These are phyloP conservation scores for Alcis repandata DNA, from an alignment of 2,888 invertebrate species.

Conservation along the genomic window DNA sequence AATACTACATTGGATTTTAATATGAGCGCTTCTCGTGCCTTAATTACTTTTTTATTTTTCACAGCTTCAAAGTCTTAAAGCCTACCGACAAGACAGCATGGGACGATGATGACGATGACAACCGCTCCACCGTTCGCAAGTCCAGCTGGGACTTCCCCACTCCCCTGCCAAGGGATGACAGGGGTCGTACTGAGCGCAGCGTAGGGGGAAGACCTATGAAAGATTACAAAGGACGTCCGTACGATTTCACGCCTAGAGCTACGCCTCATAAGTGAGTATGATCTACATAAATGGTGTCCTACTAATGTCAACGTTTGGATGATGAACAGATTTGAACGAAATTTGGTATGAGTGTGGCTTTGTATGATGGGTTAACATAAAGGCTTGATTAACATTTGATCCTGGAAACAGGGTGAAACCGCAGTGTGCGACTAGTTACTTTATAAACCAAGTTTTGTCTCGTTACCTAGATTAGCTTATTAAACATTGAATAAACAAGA, in stretches of 20 bases:
- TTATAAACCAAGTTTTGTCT: no score
- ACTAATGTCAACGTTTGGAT: no score
- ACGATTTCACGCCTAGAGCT: constrained; percentile 92
- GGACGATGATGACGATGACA: constrained; percentile 93
- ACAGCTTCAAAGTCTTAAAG: constrained; percentile 80
- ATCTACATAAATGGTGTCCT: background rate
- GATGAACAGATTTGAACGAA: no score
- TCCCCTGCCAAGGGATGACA: constrained; percentile 87
- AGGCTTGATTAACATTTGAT: no score
- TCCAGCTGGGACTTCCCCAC: constrained; percentile 98
- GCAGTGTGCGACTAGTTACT: no score
- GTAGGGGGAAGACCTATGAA: constrained; percentile 59
- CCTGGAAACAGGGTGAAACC: no score
- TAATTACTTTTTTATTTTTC: background rate
- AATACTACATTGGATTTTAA: no score
- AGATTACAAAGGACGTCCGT: constrained; percentile 77
- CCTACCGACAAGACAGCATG: constrained; percentile 90
- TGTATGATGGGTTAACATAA: no score
- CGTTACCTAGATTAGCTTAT: no score
- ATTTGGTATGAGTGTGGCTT: no score
- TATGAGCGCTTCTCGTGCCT: background rate
- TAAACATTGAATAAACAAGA: no score
- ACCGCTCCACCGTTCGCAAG: constrained; percentile 86
- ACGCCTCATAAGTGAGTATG: constrained; percentile 92
- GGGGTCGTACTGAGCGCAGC: constrained; percentile 62